Evolutionary conservation across 2,888 invertebrate species (phyloP).

Genomic region (Stictocephala bisonia): DNA sequence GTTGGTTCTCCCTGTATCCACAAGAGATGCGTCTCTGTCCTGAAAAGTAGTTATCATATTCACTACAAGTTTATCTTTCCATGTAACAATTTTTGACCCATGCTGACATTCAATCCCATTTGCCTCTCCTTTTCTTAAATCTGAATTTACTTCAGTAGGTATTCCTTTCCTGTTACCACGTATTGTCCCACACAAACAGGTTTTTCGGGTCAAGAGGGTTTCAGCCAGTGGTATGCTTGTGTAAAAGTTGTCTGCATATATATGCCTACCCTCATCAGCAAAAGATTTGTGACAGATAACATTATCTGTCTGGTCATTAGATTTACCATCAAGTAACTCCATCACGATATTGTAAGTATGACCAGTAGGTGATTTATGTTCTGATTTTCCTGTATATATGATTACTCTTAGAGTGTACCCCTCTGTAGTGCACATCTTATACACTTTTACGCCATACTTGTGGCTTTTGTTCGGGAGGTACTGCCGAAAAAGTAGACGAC

Average conservation of each 20-base stretch:
- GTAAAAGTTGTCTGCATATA: neutral
- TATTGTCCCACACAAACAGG: neutral
- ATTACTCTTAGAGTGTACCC: neutral
- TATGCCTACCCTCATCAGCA: neutral
- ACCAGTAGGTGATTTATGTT: neutral
- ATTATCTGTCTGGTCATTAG: too few species aligned
- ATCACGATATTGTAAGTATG: neutral
- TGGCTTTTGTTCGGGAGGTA: neutral
- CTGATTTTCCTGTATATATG: neutral
- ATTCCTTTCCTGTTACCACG: neutral
- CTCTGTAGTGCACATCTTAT: conserved; percentile 6
- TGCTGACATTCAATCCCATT: neutral
- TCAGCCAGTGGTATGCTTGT: neutral
- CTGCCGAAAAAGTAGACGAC: neutral
- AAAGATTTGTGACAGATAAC: neutral
- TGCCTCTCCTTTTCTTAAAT: neutral
- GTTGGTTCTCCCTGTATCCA: conserved; percentile 7
- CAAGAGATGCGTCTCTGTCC: neutral
- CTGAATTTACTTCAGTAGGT: neutral
- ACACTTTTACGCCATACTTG: too few species aligned
- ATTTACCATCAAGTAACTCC: neutral
- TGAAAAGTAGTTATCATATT: neutral
- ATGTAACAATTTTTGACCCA: neutral
- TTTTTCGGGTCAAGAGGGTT: too few species aligned
- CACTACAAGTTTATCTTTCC: too few species aligned